Evolutionary conservation across 2,113 vertebrate genomes (phyloP), one percentile per base, ranked within the genome.

Genomic region (Pseudorhombus dupliciocellatus): DNA sequence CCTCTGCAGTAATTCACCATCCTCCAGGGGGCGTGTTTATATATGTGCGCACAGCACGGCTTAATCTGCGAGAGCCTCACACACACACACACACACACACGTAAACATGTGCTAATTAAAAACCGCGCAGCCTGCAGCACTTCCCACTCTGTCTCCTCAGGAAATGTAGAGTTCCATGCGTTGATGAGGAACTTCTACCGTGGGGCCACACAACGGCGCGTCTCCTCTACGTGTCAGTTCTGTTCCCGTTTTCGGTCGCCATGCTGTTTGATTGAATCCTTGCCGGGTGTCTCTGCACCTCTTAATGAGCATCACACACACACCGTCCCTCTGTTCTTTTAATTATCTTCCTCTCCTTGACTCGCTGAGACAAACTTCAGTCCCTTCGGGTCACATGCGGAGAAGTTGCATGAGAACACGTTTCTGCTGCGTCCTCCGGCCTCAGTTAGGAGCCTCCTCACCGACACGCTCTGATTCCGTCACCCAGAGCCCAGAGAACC

Each of bases 51-150:
- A 31, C 15, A 56, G 5, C 42, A 6, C 16, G 16, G 42, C 16
- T 10, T 3, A 40, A 40, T 16, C 16, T 18, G 14, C 2, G 14
- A 18, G 42, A 48, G 20, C 42, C 0, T 21, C 72, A 67, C 21
- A 50, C 0, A 24, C 72, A 67, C 21, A 22, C 24, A 21, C 25
- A 48, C 64, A 53, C 21, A 18, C 48, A 30, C 9, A 18, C 37
- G 30, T 24, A 20, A 42, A 52, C 66, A 25, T 54, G 28, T 44
- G 74, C 88, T 92, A 91, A 93, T 91, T 88, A 91, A 81, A 85
- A 86, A 63, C 9, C 34, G 11, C 11, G 34, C 34, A 34, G 9
- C 34, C 74, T 77, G 81, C 51, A 70, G 11, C 61, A 72, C 65
- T 10, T 3, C 34, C 10, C 8, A 10, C 31, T 34, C 30, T 31